Percentiles rank a stretch among this genome's conserved stretches.
These are phyloP conservation scores for Cephus pulcher DNA, from an alignment of 2,888 invertebrate species.

Conservation along the genomic window DNA sequence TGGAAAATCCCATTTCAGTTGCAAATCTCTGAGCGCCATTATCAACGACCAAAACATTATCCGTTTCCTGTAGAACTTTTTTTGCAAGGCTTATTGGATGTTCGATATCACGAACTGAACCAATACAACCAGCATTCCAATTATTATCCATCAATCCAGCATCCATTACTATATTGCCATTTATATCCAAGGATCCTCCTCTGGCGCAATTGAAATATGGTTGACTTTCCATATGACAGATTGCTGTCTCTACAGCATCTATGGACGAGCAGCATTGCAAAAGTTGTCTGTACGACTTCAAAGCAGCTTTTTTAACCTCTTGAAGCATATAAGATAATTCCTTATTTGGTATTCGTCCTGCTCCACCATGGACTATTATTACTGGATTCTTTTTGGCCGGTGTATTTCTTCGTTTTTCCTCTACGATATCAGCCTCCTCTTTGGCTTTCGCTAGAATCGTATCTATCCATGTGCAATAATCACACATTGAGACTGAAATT, in stretches of 20 bases:
- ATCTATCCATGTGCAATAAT: slow-evolving; percentile 50
- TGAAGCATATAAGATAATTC: slow-evolving; percentile 22
- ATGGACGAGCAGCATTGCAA: slow-evolving; percentile 32
- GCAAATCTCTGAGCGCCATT: slow-evolving; percentile 42
- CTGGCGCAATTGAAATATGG: slow-evolving; percentile 32
- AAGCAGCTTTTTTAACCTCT: slow-evolving; percentile 41
- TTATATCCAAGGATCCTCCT: slow-evolving; percentile 28
- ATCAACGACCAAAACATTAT: slow-evolving; percentile 43
- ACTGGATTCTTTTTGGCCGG: slow-evolving; percentile 34
- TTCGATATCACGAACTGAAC: slow-evolving; percentile 37
- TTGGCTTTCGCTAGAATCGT: slow-evolving; percentile 28
- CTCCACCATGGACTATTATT: slow-evolving; percentile 44
- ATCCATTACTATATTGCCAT: slow-evolving; percentile 35
- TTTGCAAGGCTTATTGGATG: slow-evolving; percentile 48
- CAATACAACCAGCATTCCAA: slow-evolving; percentile 40
- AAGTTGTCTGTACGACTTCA: slow-evolving; percentile 39
- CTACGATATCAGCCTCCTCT: slow-evolving; percentile 3
- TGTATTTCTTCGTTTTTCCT: slow-evolving; percentile 7
- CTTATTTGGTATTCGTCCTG: slow-evolving; percentile 22
- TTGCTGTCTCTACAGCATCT: slow-evolving; percentile 41
- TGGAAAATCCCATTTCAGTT: slow-evolving; percentile 25
- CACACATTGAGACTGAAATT: slow-evolving; percentile 35
- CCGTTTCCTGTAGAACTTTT: slow-evolving; percentile 40
- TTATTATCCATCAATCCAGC: slow-evolving; percentile 41
- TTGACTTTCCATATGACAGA: slow-evolving; percentile 40